Percentiles rank a stretch among this genome's conserved stretches.
phyloP scores from a whole-genome alignment of 2,113 vertebrate species.

The Melozone crissalis region DNA sequence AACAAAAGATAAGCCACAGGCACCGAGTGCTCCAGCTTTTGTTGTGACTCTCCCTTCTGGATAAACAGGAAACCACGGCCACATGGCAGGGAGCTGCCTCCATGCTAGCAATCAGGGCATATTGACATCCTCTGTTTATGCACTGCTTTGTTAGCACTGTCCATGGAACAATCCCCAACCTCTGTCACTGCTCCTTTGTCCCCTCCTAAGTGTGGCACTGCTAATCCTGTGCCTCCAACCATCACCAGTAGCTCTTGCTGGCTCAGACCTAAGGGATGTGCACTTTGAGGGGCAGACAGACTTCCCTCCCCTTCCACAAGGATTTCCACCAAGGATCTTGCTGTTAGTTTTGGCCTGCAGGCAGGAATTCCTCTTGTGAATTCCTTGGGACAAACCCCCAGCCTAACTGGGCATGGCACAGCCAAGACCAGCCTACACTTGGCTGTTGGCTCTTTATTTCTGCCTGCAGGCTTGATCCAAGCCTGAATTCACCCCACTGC shows the following conservation, averaged over 20 bases:
- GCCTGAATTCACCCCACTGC: not conserved
- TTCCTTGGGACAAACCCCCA: not conserved
- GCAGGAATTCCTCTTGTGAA: not conserved
- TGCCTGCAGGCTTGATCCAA: not conserved
- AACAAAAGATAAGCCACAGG: not conserved
- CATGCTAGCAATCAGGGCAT: not conserved
- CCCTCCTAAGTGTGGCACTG: not conserved
- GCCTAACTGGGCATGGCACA: not conserved
- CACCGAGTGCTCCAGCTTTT: not conserved
- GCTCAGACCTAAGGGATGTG: rapidly evolving
- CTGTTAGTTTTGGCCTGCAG: not conserved
- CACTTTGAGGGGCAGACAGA: not conserved
- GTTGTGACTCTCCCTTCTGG: not conserved
- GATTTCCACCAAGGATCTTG: not conserved
- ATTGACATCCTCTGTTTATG: conserved; percentile 23
- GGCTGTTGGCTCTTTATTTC: not conserved
- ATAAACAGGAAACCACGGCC: not conserved
- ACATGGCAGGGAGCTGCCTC: not conserved
- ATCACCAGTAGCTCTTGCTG: not conserved
- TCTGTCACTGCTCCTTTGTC: not conserved
- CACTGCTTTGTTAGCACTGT: not conserved
- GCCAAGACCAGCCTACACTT: not conserved
- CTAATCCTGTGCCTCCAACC: not conserved
- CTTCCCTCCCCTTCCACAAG: not conserved
- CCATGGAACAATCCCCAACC: not conserved